Evolutionary conservation across 2,888 invertebrate species (phyloP).

Genomic region (Stenoptilia bipunctidactyla): DNA sequence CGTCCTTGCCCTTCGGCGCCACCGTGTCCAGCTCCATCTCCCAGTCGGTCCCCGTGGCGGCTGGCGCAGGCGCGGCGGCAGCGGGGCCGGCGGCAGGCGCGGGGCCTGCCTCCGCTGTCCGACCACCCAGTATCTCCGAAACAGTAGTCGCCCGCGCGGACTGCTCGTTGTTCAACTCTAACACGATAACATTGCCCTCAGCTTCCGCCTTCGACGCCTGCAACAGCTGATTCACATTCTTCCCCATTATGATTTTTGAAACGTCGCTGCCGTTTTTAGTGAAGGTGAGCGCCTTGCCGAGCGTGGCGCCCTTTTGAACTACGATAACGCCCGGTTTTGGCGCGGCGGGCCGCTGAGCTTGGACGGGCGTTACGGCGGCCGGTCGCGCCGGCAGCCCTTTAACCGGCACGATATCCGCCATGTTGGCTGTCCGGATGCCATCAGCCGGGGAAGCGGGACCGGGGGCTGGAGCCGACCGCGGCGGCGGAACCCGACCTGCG

Average conservation of each 20-base stretch:
- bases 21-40: slow-evolving; percentile 73
- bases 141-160: slow-evolving; percentile 53
- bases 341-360: slow-evolving; percentile 48
- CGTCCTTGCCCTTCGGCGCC: slow-evolving; percentile 25
- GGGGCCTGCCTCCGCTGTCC: slow-evolving; percentile 26
- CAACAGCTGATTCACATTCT: slow-evolving; percentile 57
- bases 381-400: slow-evolving; percentile 33
- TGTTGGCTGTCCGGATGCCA: slow-evolving; percentile 50
- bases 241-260: slow-evolving; percentile 66
- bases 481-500: background rate
- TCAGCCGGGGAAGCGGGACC: slow-evolving; percentile 19
- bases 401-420: slow-evolving; percentile 58
- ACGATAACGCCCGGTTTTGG: slow-evolving; percentile 73
- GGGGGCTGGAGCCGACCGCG: background rate
- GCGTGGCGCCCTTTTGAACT: slow-evolving; percentile 68
- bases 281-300: slow-evolving; percentile 60
- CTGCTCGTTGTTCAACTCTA: slow-evolving; percentile 62
- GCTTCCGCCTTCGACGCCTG: slow-evolving; percentile 49
- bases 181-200: slow-evolving; percentile 58
- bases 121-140: slow-evolving; percentile 58
- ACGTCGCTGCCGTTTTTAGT: slow-evolving; percentile 60
- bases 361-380: slow-evolving; percentile 26
- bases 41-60: slow-evolving; percentile 73
- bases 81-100: slow-evolving; percentile 66
- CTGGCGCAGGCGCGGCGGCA: slow-evolving; percentile 68